Base-by-base conservation (phyloP, 2,113 vertebrate genomes). In the Xenus cinereus region DNA sequence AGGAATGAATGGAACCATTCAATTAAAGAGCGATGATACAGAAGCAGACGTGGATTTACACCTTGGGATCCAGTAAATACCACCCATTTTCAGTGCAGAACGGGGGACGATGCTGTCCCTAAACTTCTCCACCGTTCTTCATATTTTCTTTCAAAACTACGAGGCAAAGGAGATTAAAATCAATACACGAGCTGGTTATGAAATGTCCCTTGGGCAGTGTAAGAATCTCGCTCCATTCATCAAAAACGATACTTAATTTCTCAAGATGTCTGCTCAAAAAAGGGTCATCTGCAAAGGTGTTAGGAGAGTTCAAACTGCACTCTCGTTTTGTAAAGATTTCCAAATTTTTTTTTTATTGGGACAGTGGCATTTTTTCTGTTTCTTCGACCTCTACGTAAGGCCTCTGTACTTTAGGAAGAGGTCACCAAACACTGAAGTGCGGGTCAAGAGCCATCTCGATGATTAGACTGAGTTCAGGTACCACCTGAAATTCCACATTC, bases 51-150 rank as follows among this genome's bases (percentile, higher is more conserved):
- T 0, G 1, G 21, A 39, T 88, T 86, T 56, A 71, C 51, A 51
- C 72, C 62, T 6, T 11, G 12, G 6, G 3, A 0, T 6, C 28
- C 54, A 18, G 28, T 37, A 48, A 78, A 63, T 24, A 0, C 19
- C 27, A 33, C 30, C 20, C 46, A 8, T 41, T 56, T 8, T 22
- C 48, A 37, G 39, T 27, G 27, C 46, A 8, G 9, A 2, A 4
- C 4, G 6, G 13, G 12, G 54, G 64, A 21, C 73, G 11, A 37
- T 1, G 18, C 23, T 59, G 26, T 2, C 43, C 56, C 60, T 32
- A 15, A 1, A 1, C 19, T 45, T 28, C 51, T 45, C 17, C 12
- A 7, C 43, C 19, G 8, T 2, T 33, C 63, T 56, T 32, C 26
- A 1, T 13, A 0, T 28, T 67, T 64, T 16, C 45, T 71, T 60